Conservation (phyloP, 2,797 vertebrate species). For the Phataginus tetradactyla region DNA sequence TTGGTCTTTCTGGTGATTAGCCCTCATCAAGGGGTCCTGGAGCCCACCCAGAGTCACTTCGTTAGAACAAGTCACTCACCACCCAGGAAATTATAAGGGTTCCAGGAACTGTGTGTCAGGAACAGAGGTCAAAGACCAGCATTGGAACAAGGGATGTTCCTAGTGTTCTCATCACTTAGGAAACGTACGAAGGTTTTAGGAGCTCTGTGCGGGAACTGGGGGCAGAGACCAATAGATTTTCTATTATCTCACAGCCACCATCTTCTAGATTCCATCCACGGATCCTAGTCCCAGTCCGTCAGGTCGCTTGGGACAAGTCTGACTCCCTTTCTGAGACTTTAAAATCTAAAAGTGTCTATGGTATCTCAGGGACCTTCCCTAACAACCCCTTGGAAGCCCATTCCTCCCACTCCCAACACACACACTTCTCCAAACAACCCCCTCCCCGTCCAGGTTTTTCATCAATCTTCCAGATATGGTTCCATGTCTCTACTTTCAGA, state of each 20-base stretch:
- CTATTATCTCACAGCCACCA: background rate
- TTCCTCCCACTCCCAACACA: background rate
- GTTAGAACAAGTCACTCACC: background rate
- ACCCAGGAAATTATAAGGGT: background rate
- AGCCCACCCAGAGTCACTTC: background rate
- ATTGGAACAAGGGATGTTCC: background rate
- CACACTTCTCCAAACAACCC: background rate
- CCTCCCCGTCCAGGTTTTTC: background rate
- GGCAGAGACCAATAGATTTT: background rate
- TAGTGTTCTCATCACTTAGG: background rate
- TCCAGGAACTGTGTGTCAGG: background rate
- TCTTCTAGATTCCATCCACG: background rate
- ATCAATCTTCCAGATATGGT: background rate
- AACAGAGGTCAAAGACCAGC: background rate
- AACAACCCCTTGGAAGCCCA: background rate
- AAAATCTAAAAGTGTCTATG: background rate
- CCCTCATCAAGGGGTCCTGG: background rate
- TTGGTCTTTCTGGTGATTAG: background rate
- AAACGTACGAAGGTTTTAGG: background rate
- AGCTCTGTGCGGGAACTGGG: background rate
- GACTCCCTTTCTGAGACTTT: background rate
- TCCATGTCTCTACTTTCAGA: background rate
- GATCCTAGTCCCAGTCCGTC: background rate
- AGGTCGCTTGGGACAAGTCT: background rate
- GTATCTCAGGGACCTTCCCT: background rate